Evolutionary conservation across 1,140 invertebrate genomes (phyloP).

Genomic region (Brachionus asplanchnoidis): DNA sequence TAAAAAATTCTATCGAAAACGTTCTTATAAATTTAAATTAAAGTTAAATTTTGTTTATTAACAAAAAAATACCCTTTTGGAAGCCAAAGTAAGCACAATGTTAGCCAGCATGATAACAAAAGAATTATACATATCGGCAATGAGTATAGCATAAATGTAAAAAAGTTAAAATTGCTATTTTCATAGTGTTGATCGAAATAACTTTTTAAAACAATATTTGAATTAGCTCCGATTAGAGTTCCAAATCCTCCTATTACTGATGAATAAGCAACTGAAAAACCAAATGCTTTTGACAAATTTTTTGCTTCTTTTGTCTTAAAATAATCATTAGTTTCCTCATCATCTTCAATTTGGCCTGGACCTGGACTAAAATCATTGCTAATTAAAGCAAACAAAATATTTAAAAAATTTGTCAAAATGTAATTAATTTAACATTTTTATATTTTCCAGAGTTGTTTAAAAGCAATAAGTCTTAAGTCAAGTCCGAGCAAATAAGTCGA

Average conservation of each 20-base stretch:
- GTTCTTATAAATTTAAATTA: neutral
- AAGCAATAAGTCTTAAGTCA: too few relatives aligned
- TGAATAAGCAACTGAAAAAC: conserved; percentile 71
- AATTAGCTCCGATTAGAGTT: conserved; percentile 78
- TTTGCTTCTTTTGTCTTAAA: neutral
- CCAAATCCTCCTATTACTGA: conserved; percentile 75
- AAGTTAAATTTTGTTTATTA: neutral
- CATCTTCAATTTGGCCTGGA: neutral
- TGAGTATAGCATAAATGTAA: neutral
- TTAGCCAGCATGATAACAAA: neutral
- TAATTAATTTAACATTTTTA: too few relatives aligned
- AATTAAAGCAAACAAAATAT: neutral
- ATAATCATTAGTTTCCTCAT: neutral
- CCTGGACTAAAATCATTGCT: neutral
- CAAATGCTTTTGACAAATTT: conserved; percentile 14
- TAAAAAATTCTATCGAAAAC: neutral
- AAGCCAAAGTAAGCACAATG: neutral
- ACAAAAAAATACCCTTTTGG: neutral
- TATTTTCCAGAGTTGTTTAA: too few relatives aligned
- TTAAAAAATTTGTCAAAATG: neutral
- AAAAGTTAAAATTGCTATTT: neutral
- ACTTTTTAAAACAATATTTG: conserved; percentile 78
- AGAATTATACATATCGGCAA: conserved; percentile 6
- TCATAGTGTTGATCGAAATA: conserved; percentile 60
- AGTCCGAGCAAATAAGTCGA: too few relatives aligned